Evolutionary conservation across 35 echinoderm and acorn worm species (phyloP).

Genomic region (Eucidaris tribuloides): DNA sequence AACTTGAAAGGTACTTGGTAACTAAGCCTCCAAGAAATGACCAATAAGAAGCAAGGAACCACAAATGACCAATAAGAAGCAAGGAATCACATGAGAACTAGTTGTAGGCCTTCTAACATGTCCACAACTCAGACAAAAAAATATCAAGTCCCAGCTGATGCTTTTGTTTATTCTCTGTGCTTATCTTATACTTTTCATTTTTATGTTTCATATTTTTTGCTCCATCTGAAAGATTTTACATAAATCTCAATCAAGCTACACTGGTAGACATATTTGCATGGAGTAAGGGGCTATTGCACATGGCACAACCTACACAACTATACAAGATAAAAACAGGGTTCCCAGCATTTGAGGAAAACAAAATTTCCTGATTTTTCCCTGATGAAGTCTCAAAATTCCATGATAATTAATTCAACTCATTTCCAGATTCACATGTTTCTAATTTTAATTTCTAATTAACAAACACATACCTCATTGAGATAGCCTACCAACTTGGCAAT

Average conservation of each 20-base stretch:
- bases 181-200: too few species aligned
- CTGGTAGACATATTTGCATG: neutral
- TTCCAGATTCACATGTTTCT: neutral
- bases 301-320: neutral
- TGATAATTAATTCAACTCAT: neutral
- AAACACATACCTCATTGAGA: slow-evolving; percentile 16
- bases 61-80: neutral
- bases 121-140: too few species aligned
- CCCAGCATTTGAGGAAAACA: too few species aligned
- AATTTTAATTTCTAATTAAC: neutral
- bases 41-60: neutral
- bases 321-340: neutral
- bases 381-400: too few species aligned
- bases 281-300: neutral
- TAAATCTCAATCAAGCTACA: neutral
- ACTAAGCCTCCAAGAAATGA: neutral
- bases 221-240: neutral
- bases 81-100: too few species aligned
- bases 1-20: too few species aligned
- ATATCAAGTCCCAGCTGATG: too few species aligned
- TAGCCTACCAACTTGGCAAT: slow-evolving; percentile 14
- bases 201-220: too few species aligned
- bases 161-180: too few species aligned
- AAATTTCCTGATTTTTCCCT: too few species aligned
- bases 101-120: too few species aligned